These are phyloP conservation scores for Macrobrachium rosenbergii DNA, from an alignment of 1,140 invertebrate genomes.

Conservation along the genomic window DNA sequence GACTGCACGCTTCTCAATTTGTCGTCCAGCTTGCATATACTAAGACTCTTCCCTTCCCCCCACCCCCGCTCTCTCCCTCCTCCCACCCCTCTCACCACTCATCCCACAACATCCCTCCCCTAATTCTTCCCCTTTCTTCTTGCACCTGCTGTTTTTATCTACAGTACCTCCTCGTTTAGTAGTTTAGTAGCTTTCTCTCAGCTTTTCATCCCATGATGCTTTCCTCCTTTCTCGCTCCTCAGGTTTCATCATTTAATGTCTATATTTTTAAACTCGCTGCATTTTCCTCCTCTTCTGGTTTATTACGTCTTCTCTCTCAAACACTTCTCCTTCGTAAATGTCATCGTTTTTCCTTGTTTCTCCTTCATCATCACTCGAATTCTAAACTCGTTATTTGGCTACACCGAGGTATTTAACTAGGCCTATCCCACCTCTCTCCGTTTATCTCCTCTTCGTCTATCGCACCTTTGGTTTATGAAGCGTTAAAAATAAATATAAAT, in stretches of 20 bases:
- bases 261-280: background rate
- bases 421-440: background rate
- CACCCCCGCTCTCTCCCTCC: constrained; percentile 27
- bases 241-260: background rate
- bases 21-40: too few relatives aligned
- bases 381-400: background rate
- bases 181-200: background rate
- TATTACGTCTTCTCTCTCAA: background rate
- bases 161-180: too few relatives aligned
- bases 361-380: background rate
- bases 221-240: background rate
- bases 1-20: too few relatives aligned
- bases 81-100: background rate
- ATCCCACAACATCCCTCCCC: background rate
- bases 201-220: background rate
- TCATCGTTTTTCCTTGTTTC: background rate
- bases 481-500: background rate
- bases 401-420: background rate
- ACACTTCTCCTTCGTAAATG: too few relatives aligned
- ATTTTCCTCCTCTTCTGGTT: background rate
- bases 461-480: background rate
- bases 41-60: background rate
- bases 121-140: constrained; percentile 6
- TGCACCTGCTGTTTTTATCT: background rate
- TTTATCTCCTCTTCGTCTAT: background rate